Evolutionary conservation across 1,140 invertebrate genomes (phyloP).

Genomic region (Megalonaias nervosa): DNA sequence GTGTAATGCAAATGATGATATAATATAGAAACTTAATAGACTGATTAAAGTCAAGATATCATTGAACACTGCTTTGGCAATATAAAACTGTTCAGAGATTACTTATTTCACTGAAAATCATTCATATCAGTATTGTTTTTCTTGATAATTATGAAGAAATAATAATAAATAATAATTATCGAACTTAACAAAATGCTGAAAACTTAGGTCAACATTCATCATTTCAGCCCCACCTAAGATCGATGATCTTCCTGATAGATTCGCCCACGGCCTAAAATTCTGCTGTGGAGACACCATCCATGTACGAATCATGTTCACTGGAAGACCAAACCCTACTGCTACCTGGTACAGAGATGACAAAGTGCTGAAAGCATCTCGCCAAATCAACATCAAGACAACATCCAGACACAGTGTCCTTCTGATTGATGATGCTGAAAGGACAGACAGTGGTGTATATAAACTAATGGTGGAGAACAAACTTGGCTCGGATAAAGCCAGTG

Average conservation of each 20-base stretch:
- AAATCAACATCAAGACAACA: slow-evolving; percentile 80
- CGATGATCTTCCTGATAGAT: slow-evolving; percentile 91
- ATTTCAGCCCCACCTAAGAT: slow-evolving; percentile 91
- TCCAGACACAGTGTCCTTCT: slow-evolving; percentile 94
- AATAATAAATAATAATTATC: no score
- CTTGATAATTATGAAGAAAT: no score
- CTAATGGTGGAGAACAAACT: slow-evolving; percentile 96
- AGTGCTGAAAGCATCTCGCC: slow-evolving; percentile 86
- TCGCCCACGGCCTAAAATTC: slow-evolving; percentile 95
- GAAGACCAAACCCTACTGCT: slow-evolving; percentile 93
- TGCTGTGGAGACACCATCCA: slow-evolving; percentile 97
- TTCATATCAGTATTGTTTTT: no score
- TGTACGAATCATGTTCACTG: slow-evolving; percentile 98
- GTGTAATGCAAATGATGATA: no score
- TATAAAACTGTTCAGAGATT: no score
- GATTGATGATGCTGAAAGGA: slow-evolving; percentile 91
- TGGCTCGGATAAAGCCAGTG: slow-evolving; percentile 93
- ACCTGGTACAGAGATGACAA: slow-evolving; percentile 94
- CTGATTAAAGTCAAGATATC: no score
- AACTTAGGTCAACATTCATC: slow-evolving; percentile 18
- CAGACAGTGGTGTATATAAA: slow-evolving; percentile 94
- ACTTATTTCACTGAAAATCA: no score
- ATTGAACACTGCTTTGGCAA: no score
- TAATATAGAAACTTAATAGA: no score
- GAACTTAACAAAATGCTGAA: no score